These are phyloP conservation scores for Oncopodura yosiiana DNA, from an alignment of 1,140 invertebrate species.

Conservation along the genomic window DNA sequence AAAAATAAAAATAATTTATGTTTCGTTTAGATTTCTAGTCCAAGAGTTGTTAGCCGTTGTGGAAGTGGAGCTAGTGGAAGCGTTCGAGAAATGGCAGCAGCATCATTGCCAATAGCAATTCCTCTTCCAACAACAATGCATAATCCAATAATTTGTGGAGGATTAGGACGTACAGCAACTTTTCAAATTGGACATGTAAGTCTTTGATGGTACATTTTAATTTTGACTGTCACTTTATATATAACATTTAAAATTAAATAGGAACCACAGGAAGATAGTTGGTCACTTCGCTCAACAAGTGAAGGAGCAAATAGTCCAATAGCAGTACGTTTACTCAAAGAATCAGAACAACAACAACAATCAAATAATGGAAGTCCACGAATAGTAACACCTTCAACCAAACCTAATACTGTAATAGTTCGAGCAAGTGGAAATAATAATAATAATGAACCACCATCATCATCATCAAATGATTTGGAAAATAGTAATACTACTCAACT, in stretches of 20 bases:
- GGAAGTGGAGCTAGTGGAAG: neutral
- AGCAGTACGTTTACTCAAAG: constrained; percentile 6
- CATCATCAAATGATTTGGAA: neutral
- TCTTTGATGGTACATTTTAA: neutral
- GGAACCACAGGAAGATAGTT: constrained; percentile 26
- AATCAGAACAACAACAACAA: neutral
- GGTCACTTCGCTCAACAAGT: constrained; percentile 12
- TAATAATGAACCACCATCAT: neutral
- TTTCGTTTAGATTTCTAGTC: constrained; percentile 10
- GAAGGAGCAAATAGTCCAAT: constrained; percentile 11
- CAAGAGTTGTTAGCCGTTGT: neutral
- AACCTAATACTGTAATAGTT: neutral
- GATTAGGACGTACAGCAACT: constrained; percentile 28
- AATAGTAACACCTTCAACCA: neutral
- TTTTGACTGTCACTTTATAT: neutral
- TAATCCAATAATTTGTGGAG: too few species aligned
- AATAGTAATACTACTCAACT: too few species aligned
- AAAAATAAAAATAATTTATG: constrained; percentile 43
- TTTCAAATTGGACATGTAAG: constrained; percentile 27
- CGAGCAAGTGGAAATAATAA: neutral
- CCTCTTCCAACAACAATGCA: constrained; percentile 22
- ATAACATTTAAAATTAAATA: constrained; percentile 2
- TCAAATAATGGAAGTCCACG: neutral
- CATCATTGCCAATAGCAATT: constrained; percentile 29
- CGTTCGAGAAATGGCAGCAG: constrained; percentile 20